A percentile compares a stretch with the other conserved stretches of the same genome.
Conservation (phyloP, 2,113 vertebrate genomes). For the Colius striatus region DNA sequence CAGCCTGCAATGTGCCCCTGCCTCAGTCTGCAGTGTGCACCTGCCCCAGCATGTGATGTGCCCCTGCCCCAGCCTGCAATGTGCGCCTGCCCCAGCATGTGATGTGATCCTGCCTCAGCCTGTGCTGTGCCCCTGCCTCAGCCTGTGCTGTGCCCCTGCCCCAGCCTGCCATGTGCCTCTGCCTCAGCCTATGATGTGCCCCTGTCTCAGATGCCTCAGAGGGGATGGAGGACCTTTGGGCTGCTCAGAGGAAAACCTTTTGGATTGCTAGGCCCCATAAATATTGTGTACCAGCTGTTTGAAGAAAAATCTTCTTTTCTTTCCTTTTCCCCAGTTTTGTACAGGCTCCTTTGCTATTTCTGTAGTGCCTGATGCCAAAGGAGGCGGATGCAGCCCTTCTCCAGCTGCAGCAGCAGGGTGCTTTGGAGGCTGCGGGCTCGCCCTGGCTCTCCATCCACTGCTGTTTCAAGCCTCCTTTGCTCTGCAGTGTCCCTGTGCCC, state of each 20-base stretch:
- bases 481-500: not conserved
- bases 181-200: too few species aligned
- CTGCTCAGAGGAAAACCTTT: not conserved
- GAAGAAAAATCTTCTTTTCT: not conserved
- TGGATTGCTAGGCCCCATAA: not conserved
- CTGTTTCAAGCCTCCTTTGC: not conserved
- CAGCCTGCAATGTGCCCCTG: not conserved
- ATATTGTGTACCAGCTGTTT: accelerated
- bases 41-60: too few species aligned
- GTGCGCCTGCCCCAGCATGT: not conserved
- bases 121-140: too few species aligned
- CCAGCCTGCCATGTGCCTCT: too few species aligned
- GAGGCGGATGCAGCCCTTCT: not conserved
- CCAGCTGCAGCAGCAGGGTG: not conserved
- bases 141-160: too few species aligned
- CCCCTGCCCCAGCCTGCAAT: not conserved
- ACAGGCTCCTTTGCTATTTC: not conserved
- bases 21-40: too few species aligned
- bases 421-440: not conserved
- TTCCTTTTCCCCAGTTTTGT: not conserved
- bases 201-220: accelerated
- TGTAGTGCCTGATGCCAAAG: not conserved
- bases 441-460: too few species aligned
- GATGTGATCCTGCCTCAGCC: too few species aligned
- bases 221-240: not conserved